A percentile compares a stretch with the other conserved stretches of the same genome.
Evolutionary conservation across 2,888 invertebrate genomes (phyloP).

Genomic region (Agonopterix alstromeriana): DNA sequence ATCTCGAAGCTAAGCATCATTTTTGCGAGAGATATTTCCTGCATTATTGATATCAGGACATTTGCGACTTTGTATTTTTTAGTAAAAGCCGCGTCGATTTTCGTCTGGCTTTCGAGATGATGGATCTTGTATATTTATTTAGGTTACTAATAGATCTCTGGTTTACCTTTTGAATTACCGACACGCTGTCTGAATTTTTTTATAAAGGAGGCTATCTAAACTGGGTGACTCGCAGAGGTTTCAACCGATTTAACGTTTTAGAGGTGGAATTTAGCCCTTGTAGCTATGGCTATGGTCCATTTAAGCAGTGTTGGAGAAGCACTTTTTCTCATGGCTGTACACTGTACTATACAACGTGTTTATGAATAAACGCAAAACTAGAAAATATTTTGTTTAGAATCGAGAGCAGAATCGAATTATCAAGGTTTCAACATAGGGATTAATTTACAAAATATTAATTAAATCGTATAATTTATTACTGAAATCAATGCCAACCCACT

Average conservation of each 20-base stretch:
- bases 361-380: too few relatives aligned
- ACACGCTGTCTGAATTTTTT: neutral
- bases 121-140: neutral
- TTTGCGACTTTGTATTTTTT: constrained; percentile 26
- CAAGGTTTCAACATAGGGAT: too few relatives aligned
- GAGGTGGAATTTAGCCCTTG: neutral
- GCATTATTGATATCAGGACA: constrained; percentile 33
- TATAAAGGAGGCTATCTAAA: neutral
- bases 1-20: constrained; percentile 22
- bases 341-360: too few relatives aligned
- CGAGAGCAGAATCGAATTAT: too few relatives aligned
- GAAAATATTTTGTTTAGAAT: too few relatives aligned
- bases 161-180: too few relatives aligned
- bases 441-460: too few relatives aligned
- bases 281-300: too few relatives aligned
- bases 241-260: neutral
- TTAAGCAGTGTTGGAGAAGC: too few relatives aligned
- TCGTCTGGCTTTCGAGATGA: neutral
- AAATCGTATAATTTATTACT: too few relatives aligned
- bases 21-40: constrained; percentile 25
- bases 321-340: too few relatives aligned
- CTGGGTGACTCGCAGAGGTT: neutral
- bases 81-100: neutral
- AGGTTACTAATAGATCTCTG: neutral
- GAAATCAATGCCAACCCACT: too few relatives aligned